Percentiles rank a stretch among this genome's conserved stretches.
phyloP scores from a whole-genome alignment of 2,888 invertebrate genomes.

The Phymatocera aterrima region DNA sequence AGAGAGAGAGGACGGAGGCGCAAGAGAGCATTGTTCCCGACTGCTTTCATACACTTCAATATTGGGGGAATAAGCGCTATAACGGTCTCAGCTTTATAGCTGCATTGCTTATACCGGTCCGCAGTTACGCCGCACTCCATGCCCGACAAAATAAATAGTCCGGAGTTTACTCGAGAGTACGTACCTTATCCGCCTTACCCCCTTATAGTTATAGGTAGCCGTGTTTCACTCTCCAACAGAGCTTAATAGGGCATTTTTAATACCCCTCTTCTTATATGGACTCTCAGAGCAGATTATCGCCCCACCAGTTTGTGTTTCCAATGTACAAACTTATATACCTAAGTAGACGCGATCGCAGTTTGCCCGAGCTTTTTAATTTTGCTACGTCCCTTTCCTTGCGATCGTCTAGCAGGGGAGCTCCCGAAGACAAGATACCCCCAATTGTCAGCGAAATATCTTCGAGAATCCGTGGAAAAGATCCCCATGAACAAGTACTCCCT shows the following conservation, averaged over 20 bases:
- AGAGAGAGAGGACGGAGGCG: not conserved
- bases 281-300: not conserved
- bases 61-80: conserved; percentile 19
- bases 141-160: conserved; percentile 32
- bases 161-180: not conserved
- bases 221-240: not conserved
- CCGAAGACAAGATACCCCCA: too few relatives aligned
- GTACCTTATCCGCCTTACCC: not conserved
- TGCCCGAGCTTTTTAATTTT: not conserved
- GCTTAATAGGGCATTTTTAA: conserved; percentile 43
- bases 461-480: too few relatives aligned
- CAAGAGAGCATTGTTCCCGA: conserved; percentile 32
- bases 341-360: not conserved
- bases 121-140: not conserved
- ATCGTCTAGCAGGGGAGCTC: too few relatives aligned
- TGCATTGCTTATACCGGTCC: not conserved
- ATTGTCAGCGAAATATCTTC: too few relatives aligned
- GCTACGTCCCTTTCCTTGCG: too few relatives aligned
- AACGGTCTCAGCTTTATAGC: not conserved
- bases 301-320: not conserved
- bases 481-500: too few relatives aligned
- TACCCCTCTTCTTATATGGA: conserved; percentile 36
- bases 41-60: conserved; percentile 35
- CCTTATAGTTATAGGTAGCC: not conserved
- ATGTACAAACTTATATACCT: not conserved